phyloP scores from a whole-genome alignment of 2,113 vertebrate genomes.

The Saimiri boliviensis region DNA sequence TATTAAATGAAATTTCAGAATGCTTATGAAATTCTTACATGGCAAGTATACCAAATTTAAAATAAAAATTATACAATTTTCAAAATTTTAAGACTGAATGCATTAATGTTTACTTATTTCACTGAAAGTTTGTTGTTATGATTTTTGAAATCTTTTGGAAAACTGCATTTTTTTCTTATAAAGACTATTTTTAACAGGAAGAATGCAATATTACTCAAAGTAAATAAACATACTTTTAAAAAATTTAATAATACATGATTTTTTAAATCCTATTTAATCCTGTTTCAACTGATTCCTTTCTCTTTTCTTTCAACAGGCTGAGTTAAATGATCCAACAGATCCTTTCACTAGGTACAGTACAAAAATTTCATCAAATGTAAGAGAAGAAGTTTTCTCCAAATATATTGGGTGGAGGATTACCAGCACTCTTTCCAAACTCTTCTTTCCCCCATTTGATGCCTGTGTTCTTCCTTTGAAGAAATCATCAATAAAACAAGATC shows the following conservation, averaged over 20 bases:
- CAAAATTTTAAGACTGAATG: conserved; percentile 6
- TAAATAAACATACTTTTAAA: conserved; percentile 29
- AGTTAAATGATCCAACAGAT: conserved; percentile 73
- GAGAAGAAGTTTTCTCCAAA: conserved; percentile 31
- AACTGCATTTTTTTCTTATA: background rate
- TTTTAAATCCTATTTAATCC: background rate
- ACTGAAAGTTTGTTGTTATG: background rate
- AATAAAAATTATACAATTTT: background rate
- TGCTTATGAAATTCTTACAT: background rate
- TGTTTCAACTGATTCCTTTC: conserved; percentile 39
- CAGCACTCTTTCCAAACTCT: conserved; percentile 66
- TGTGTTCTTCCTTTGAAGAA: background rate
- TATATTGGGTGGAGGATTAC: conserved; percentile 69
- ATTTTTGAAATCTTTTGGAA: background rate
- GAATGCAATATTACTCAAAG: background rate
- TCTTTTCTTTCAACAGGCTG: conserved; percentile 64
- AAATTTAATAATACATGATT: background rate
- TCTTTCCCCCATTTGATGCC: conserved; percentile 50
- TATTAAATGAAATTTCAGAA: background rate
- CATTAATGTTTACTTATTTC: background rate
- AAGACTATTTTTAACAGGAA: background rate
- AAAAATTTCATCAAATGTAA: conserved; percentile 47
- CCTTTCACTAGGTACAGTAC: conserved; percentile 47
- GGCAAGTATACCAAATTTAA: background rate
- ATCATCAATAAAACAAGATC: background rate